Evolutionary conservation across 2,888 invertebrate species (phyloP), one percentile per base, ranked within the genome.

Genomic region (Stenichneumon culpator): DNA sequence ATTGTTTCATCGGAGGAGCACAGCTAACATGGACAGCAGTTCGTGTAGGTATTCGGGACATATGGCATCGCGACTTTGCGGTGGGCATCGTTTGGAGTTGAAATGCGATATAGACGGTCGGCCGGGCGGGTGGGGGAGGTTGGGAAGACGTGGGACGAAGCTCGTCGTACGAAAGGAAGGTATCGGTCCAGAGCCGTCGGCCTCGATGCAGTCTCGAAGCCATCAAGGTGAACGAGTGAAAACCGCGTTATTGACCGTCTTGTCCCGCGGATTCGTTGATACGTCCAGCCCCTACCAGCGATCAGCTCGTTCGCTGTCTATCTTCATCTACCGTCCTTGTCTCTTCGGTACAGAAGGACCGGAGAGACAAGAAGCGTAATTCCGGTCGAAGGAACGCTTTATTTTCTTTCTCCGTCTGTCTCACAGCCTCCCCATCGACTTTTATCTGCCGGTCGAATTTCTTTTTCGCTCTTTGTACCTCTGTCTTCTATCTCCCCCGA

Each of bases 221-320:
- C 52, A 47, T 68, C 32, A 68, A 77, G 36, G 19, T 36, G 60
- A 32, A 75, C 28, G 86, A 68, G 82, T 73, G 74, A 81, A 52
- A 78, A 54, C 68, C 73, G 65, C 74, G 81, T 73, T 89, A 87
- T 88, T 87, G 87, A 89, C 75, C 82, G 84, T 81, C 81, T 82
- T 86, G 79, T 82, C 80, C 44, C 11, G 65, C 47, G 28, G 63
- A 84, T 52, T 79, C 69, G 69, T 79, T 78, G 83, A 79, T 86
- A 69, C 74, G 79, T 50, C 65, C 39, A 28, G 67, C 25, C 47
- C 60, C 47, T 16, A 28, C 32, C 28, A 50, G 73, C 77, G 77
- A 77, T 82, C 80, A 79, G 68, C 75, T 78, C 69, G 50, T 54
- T 63, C 73, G 50, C 36, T 47, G 44, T 75, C 54, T 83, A 65